Conservation (phyloP, 2,888 invertebrate species). For the Tinea semifulvella region DNA sequence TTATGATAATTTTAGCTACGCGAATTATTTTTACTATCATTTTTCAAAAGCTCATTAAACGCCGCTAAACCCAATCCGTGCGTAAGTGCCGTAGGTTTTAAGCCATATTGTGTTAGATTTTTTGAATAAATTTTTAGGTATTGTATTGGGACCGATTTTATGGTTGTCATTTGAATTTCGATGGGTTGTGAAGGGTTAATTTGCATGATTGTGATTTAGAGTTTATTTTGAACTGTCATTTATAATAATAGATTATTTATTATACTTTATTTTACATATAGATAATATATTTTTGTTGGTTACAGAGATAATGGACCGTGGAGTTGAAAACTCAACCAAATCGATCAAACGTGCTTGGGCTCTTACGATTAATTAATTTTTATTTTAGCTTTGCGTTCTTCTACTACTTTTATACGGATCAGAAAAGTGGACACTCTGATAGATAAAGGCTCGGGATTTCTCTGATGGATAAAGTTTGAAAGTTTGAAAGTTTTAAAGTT, state of each 20-base stretch:
- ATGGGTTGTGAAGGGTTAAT: slow-evolving; percentile 46
- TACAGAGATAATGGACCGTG: too few species aligned
- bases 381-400: too few species aligned
- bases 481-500: too few species aligned
- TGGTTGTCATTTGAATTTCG: slow-evolving; percentile 56
- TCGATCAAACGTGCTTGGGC: too few species aligned
- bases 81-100: slow-evolving; percentile 49
- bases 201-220: slow-evolving; percentile 64
- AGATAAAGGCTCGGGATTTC: too few species aligned
- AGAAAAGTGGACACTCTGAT: too few species aligned
- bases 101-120: slow-evolving; percentile 25
- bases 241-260: slow-evolving; percentile 2
- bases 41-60: slow-evolving; percentile 66
- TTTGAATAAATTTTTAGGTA: slow-evolving; percentile 38
- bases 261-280: background rate
- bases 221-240: slow-evolving; percentile 33
- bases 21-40: slow-evolving; percentile 63
- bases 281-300: too few species aligned
- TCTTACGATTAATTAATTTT: too few species aligned
- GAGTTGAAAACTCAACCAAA: too few species aligned
- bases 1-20: slow-evolving; percentile 52
- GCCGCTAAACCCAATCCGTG: slow-evolving; percentile 40
- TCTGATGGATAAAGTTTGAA: too few species aligned
- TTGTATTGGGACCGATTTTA: slow-evolving; percentile 58
- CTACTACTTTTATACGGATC: too few species aligned